These are phyloP conservation scores for Indicator maculatus DNA, from an alignment of 2,113 vertebrate species.

Conservation along the genomic window DNA sequence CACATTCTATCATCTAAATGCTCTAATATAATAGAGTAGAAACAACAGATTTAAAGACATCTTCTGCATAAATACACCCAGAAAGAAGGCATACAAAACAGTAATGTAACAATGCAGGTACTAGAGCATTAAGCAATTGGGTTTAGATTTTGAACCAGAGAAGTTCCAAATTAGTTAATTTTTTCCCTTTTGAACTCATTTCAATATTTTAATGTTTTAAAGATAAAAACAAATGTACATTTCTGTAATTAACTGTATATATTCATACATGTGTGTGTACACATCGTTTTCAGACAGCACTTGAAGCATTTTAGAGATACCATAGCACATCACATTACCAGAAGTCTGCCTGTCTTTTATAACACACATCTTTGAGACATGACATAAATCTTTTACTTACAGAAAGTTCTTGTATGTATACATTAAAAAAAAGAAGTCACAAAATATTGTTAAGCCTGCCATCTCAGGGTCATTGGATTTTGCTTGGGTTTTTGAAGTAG, in stretches of 20 bases:
- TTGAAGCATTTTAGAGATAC: neutral
- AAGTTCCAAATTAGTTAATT: neutral
- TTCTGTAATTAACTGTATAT: neutral
- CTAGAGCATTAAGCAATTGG: neutral
- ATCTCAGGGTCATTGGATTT: neutral
- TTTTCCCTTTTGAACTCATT: neutral
- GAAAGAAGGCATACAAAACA: neutral
- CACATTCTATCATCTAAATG: neutral
- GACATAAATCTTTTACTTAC: neutral
- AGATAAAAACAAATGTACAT: neutral
- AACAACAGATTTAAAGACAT: neutral
- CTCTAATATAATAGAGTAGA: neutral
- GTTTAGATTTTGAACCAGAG: neutral
- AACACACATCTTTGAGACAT: neutral
- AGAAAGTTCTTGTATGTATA: neutral
- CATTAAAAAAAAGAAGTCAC: neutral
- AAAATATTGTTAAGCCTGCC: neutral
- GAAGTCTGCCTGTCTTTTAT: neutral
- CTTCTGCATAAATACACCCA: neutral
- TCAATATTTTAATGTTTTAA: neutral
- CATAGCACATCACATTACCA: neutral
- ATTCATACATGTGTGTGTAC: neutral
- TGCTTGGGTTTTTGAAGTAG: neutral
- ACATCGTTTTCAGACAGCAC: neutral
- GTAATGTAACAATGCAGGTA: neutral